A percentile compares a stretch with the other conserved stretches of the same genome.
phyloP scores from a whole-genome alignment of 2,113 vertebrate species.

The Calidris pugnax region DNA sequence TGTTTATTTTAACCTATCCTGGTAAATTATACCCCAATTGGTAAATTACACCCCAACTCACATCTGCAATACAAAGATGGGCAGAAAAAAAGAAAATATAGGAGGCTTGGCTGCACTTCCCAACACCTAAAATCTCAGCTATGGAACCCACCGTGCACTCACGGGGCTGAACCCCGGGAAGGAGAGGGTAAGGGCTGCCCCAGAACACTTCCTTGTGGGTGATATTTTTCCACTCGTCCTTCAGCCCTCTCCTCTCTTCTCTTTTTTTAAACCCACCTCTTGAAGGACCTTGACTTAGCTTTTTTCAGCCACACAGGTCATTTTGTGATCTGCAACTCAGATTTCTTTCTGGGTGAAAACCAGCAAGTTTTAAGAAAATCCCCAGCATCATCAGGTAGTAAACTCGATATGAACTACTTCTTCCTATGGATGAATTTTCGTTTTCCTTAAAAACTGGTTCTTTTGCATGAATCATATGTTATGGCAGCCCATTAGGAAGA shows the following conservation, averaged over 20 bases:
- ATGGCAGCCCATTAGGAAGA: neutral
- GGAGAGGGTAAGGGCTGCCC: neutral
- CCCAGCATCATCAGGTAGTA: neutral
- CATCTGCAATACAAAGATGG: neutral
- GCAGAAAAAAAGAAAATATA: accelerated
- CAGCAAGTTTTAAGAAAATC: neutral
- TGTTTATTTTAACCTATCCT: neutral
- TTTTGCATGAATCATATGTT: neutral
- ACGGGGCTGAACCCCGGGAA: neutral
- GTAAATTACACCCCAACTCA: neutral
- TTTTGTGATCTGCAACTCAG: neutral
- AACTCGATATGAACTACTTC: neutral
- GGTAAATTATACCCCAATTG: neutral
- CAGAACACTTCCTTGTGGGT: neutral
- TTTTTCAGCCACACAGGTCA: neutral
- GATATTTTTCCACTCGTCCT: neutral
- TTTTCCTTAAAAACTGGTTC: neutral
- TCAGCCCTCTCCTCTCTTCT: neutral
- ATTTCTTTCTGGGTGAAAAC: neutral
- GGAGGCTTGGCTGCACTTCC: neutral
- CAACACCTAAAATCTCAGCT: neutral
- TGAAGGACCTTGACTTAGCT: neutral
- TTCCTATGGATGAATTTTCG: neutral
- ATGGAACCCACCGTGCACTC: accelerated
- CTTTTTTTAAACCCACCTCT: neutral